A percentile compares a stretch with the other conserved stretches of the same genome.
These are phyloP conservation scores for Sus cebifrons DNA, from an alignment of 2,797 vertebrate genomes.

Conservation along the genomic window DNA sequence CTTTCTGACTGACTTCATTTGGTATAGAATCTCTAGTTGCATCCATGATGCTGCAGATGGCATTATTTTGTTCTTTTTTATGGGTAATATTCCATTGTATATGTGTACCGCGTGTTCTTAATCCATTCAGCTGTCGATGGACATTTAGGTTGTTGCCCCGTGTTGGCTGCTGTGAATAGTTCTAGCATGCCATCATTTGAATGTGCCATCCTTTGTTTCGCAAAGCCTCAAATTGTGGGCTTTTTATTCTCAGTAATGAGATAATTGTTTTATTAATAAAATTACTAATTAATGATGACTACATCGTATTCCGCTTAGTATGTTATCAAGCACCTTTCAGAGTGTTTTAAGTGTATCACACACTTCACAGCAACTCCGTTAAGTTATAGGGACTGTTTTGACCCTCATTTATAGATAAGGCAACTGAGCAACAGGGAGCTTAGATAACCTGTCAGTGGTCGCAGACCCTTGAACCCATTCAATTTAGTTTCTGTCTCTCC, in stretches of 20 bases:
- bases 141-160: too few species aligned
- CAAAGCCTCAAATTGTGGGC: not conserved
- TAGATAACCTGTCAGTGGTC: not conserved
- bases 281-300: not conserved
- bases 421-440: not conserved
- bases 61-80: too few species aligned
- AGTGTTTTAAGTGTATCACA: not conserved
- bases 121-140: too few species aligned
- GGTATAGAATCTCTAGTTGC: too few species aligned
- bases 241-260: not conserved
- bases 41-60: too few species aligned
- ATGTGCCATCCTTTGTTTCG: not conserved
- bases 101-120: too few species aligned
- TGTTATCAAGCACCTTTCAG: not conserved
- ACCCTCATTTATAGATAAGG: not conserved
- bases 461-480: not conserved
- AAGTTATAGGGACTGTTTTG: not conserved
- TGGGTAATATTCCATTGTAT: too few species aligned
- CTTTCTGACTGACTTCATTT: too few species aligned
- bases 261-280: conserved; percentile 11
- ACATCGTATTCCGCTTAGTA: not conserved
- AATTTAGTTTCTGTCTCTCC: not conserved
- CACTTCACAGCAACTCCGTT: not conserved
- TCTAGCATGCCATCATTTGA: not conserved
- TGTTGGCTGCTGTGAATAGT: too few species aligned